Evolutionary conservation across 2,888 invertebrate genomes (phyloP), one percentile per base, ranked within the genome.

Genomic region (Drosophila nr. perissopoda): DNA sequence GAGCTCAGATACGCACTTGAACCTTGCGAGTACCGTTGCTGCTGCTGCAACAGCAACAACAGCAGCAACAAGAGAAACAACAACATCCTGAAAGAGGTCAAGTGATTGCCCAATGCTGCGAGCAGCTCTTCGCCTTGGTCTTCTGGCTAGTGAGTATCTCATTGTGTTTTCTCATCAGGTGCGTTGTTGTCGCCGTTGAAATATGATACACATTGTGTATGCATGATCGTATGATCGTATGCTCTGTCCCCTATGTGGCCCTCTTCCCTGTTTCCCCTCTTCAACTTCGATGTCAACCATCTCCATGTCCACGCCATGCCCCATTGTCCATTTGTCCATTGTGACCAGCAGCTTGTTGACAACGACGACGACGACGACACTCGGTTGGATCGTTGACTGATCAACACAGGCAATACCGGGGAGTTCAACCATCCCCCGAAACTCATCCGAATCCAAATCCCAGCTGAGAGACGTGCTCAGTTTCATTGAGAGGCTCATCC

Each of bases 131-230:
- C 48, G 51, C 49, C 68, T 64, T 51, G 46, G 42, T 51, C 59
- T 56, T 58, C 40, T 51, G 59, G 54, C 36, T 13, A 57, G 57
- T 25, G 48, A 57, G 61, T 78, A 66, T 67, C 86, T 91, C 84
- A 92, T 91, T 91, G 87, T 88, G 91, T 84, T 91, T 91, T 92
- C 91, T 85, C 91, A 92, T 92, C 92, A 92, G 92, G 91, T 91
- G 91, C 91, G 81, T 63, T 51, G 76, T 54, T 49, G 66, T 72
- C 52, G 65, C 75, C 70, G 69, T 83, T 91, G 91, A 92, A 92
- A 92, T 91, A 89, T 91, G 91, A 92, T 89, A 89, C 92, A 88
- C 83, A 82, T 87, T 92, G 89, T 89, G 90, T 89, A 91, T 92
- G 84, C 89, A 85, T 82, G 91, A 90, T 90, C 84, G 80, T 82